Base-by-base conservation (phyloP, 2,113 vertebrate species). In the Pangasianodon gigas region DNA sequence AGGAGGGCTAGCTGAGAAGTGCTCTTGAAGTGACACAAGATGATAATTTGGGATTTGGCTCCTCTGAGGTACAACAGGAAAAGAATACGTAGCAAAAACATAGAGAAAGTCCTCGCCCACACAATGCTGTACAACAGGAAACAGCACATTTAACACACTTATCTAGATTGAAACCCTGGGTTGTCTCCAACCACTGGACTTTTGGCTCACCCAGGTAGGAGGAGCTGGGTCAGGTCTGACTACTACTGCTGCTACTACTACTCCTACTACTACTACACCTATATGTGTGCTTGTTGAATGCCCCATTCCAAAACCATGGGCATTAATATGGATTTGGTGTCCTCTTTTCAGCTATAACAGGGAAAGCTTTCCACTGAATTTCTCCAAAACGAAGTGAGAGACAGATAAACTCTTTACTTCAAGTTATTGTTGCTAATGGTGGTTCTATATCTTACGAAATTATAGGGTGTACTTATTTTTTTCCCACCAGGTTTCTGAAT, bases 1-100 rank as follows among this genome's bases (percentile, higher is more conserved):
- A 65, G 79, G 83, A 83, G 74, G 67, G 2, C 8, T 13, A 65
- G 26, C 24, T 56, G 51, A 84, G 11, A 60, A 67, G 75, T 65
- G 58, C 86, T 21, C 29, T 9, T 80, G 46, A 7, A 32, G 26
- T 85, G 80, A 90, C 19, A 48, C 44, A 54, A 92, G 67, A 82
- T 85, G 46, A 0, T 60, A n/a, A 29, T 79, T 26, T n/a, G 13
- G 13, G 86, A 65, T 26, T 65, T 32, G 86, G 52, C 26, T 79
- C 46, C 9, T 85, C 69, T 77, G n/a, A 48, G 58, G 19, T 37
- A 46, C 1, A 19, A 41, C 26, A 24, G 19, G n/a, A 69, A 85
- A 82, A 77, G 24, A 37, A 87, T 2, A 26, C 19, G 19, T 44
- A 29, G 32, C 48, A 52, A 81, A n/a, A 54, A 54, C 48, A 18